phyloP scores from a whole-genome alignment of 2,797 vertebrate species.

The Phataginus tetradactyla region DNA sequence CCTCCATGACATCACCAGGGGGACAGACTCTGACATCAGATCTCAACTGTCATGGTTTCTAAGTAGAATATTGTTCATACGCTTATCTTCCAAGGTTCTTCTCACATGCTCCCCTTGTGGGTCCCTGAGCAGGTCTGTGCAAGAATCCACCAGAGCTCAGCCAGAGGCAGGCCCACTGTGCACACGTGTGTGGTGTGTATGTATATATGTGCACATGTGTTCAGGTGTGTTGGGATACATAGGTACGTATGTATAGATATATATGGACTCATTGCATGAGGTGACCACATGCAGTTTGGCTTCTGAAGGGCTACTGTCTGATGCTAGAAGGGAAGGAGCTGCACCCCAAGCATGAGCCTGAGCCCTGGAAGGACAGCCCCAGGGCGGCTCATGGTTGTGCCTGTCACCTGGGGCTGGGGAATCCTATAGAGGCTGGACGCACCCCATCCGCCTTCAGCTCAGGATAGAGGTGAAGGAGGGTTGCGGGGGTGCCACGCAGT shows the following conservation, averaged over 20 bases:
- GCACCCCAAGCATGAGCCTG: neutral
- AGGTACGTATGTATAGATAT: accelerated
- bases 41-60: neutral
- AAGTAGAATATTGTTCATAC: accelerated
- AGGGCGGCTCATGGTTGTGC: neutral
- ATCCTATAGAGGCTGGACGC: neutral
- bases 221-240: neutral
- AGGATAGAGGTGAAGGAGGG: neutral
- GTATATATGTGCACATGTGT: neutral
- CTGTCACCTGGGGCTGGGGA: neutral
- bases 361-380: neutral
- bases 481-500: accelerated
- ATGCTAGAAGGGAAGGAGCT: neutral
- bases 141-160: neutral
- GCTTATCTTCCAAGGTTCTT: neutral
- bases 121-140: neutral
- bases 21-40: neutral
- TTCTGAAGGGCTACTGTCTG: neutral
- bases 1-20: neutral
- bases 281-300: neutral
- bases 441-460: neutral
- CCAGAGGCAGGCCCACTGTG: neutral
- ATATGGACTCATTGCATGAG: accelerated
- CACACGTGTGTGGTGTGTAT: accelerated
- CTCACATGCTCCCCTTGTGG: neutral